These are phyloP conservation scores for Laothoe populi DNA, from an alignment of 2,888 invertebrate genomes.

Conservation along the genomic window DNA sequence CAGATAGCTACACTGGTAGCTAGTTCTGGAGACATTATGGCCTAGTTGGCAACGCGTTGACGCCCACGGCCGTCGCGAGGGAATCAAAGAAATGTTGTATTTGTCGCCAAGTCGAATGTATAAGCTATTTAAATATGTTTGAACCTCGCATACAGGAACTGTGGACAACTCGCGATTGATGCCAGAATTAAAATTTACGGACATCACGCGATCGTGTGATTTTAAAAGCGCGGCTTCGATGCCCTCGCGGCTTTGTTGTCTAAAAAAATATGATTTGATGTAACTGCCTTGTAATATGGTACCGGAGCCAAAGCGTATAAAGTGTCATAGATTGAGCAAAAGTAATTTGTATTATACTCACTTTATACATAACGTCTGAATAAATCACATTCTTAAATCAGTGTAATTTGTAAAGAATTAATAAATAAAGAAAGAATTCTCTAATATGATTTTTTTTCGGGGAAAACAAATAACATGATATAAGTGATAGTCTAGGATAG, in stretches of 20 bases:
- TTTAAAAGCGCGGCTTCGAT: background rate
- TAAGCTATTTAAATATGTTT: conserved; percentile 37
- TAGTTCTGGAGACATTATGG: conserved; percentile 67
- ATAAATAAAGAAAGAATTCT: too few relatives aligned
- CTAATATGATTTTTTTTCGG: too few relatives aligned
- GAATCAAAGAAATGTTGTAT: conserved; percentile 66
- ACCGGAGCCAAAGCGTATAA: too few relatives aligned
- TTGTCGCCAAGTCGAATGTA: conserved; percentile 48
- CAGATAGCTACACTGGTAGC: conserved; percentile 45
- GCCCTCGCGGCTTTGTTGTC: background rate
- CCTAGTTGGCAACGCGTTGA: conserved; percentile 73
- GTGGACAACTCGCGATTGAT: conserved; percentile 9
- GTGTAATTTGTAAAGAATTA: too few relatives aligned
- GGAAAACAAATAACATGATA: too few relatives aligned
- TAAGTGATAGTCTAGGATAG: too few relatives aligned
- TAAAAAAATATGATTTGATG: background rate
- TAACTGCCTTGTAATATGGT: too few relatives aligned
- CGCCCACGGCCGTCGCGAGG: conserved; percentile 63
- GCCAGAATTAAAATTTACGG: conserved; percentile 3
- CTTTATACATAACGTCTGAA: too few relatives aligned
- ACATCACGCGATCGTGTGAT: conserved; percentile 2
- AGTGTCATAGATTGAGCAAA: too few relatives aligned
- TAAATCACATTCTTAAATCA: too few relatives aligned
- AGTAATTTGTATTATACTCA: too few relatives aligned
- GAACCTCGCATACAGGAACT: conserved; percentile 31